Evolutionary conservation across 2,113 vertebrate species (phyloP), one percentile per base, ranked within the genome.

Genomic region (Poecilia latipinna): DNA sequence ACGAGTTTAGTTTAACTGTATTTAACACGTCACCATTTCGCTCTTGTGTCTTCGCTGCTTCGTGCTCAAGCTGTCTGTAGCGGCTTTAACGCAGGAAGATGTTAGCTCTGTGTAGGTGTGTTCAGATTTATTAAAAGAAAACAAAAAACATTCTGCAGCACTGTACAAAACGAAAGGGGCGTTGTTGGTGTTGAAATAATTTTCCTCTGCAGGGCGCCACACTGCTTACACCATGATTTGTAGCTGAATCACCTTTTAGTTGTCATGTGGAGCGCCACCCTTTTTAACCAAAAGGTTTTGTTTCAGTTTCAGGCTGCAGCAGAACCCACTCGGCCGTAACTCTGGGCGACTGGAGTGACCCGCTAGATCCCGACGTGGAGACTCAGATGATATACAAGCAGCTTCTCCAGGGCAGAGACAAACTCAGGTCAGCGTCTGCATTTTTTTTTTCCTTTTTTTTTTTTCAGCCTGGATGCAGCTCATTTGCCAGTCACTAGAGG

Each of bases 301-400:
- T 83, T 72, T 72, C 90, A 97, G 96, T 90, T 11, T 76, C 84
- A 4, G 97, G 97, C 13, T 98, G 97, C 91, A 97, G 97, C 90
- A 92, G 94, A 70, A 98, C 96, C 1, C 97, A 97, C 90, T 94
- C 96, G 1, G 95, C 96, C 0, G 95, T 97, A 88, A 96, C 93
- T 4, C 91, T 97, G 57, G 94, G 94, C 0, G 96, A 98, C 88
- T 97, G 97, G 96, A 97, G 94, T 4, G 96, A 98, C 89, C 97
- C 96, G 0, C 88, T 96, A 83, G 96, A 98, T 74, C 94, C 96
- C 0, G 96, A 97, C 0, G 95, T 93, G 0, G 96, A 96, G 65
- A 93, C 95, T 0, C 97, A 97, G 93, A 96, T 89, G 57, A 95
- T 97, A 37, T 97, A 94, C 77, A 91, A 96, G 84, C 96, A 97